Evolutionary conservation across 2,797 vertebrate species (phyloP).

Genomic region (Diplodus puntazzo): DNA sequence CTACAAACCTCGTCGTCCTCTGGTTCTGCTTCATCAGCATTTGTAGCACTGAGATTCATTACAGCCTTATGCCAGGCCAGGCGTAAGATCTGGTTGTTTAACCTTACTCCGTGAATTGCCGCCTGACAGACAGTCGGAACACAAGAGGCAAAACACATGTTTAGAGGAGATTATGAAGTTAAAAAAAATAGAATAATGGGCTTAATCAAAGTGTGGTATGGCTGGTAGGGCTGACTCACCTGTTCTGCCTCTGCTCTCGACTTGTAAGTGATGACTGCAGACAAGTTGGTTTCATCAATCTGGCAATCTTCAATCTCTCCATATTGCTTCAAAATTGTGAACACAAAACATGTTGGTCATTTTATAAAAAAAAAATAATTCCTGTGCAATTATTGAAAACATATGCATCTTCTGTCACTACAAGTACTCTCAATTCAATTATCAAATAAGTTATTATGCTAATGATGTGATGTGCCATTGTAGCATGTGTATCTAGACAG

Average conservation of each 20-base stretch:
- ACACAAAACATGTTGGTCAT: constrained; percentile 48
- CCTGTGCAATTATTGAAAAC: neutral
- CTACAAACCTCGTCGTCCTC: constrained; percentile 96
- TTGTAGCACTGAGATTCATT: constrained; percentile 77
- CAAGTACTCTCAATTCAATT: neutral
- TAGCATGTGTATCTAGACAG: neutral
- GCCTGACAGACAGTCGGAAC: constrained; percentile 82
- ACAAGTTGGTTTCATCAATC: constrained; percentile 90
- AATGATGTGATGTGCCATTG: neutral
- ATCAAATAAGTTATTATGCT: neutral
- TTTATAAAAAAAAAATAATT: constrained; percentile 1
- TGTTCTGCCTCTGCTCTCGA: constrained; percentile 95
- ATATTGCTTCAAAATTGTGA: constrained; percentile 91
- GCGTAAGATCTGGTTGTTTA: constrained; percentile 93
- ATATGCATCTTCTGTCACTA: neutral
- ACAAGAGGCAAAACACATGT: neutral
- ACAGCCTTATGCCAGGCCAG: constrained; percentile 95
- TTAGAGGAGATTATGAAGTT: neutral
- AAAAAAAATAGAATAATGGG: neutral
- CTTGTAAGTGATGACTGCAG: constrained; percentile 93
- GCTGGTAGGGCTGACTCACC: constrained; percentile 72
- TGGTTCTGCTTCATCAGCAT: constrained; percentile 91
- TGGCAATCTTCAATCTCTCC: constrained; percentile 98
- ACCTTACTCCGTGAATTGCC: constrained; percentile 91
- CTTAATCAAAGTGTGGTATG: neutral